A percentile compares a stretch with the other conserved stretches of the same genome.
Evolutionary conservation across 2,113 vertebrate genomes (phyloP).

Genomic region (Dromiciops gliroides): DNA sequence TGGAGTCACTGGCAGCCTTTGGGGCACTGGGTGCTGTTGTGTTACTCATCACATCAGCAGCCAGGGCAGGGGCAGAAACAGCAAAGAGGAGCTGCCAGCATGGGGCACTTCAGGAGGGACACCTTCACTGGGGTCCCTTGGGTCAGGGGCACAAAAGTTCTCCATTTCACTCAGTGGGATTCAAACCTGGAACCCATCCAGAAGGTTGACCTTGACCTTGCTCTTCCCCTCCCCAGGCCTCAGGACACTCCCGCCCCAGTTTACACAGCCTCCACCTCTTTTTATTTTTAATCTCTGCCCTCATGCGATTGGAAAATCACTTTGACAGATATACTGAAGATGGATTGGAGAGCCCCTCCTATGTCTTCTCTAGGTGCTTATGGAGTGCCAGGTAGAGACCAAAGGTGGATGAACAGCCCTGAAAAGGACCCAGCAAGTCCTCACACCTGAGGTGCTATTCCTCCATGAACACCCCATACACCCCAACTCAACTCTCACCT

Average conservation of each 20-base stretch:
- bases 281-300: neutral
- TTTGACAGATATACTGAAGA: neutral
- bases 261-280: no score
- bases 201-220: no score
- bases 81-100: slow-evolving; percentile 38
- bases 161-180: no score
- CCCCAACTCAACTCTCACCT: neutral
- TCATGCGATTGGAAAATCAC: neutral
- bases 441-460: neutral
- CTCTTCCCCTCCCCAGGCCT: no score
- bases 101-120: slow-evolving; percentile 64
- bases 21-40: slow-evolving; percentile 86
- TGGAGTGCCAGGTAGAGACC: no score
- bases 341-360: neutral
- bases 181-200: no score
- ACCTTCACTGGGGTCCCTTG: slow-evolving; percentile 72
- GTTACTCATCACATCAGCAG: slow-evolving; percentile 88
- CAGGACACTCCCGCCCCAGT: no score
- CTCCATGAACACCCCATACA: neutral
- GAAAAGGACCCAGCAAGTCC: neutral
- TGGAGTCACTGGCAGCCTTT: slow-evolving; percentile 82
- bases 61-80: neutral
- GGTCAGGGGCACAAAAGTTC: no score
- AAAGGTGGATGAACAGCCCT: neutral
- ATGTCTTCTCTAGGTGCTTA: neutral